phyloP scores from a whole-genome alignment of 2,888 invertebrate genomes.

The Synergus itoensis region DNA sequence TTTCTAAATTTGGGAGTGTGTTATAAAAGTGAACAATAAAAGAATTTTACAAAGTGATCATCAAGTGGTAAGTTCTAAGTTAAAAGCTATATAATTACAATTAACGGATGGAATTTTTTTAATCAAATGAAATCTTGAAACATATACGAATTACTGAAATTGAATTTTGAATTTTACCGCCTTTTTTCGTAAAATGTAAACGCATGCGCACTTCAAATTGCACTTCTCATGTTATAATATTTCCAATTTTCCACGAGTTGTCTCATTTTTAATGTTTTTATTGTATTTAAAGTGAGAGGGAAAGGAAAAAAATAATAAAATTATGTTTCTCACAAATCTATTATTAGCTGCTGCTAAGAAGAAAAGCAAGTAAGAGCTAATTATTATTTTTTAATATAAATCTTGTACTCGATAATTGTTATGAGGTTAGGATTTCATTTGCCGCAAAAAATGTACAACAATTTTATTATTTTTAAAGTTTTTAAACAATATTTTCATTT shows the following conservation, averaged over 20 bases:
- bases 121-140: background rate
- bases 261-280: background rate
- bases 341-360: background rate
- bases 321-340: constrained; percentile 4
- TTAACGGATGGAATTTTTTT: background rate
- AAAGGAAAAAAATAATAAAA: background rate
- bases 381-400: background rate
- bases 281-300: background rate
- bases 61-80: background rate
- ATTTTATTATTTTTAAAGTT: background rate
- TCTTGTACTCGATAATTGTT: background rate
- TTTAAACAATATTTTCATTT: background rate
- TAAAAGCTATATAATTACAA: background rate
- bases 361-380: constrained; percentile 15
- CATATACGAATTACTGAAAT: background rate
- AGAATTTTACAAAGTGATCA: background rate
- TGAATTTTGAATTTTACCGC: background rate
- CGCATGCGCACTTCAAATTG: background rate
- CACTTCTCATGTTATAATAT: background rate
- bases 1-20: too few relatives aligned
- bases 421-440: constrained; percentile 10
- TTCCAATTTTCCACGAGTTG: background rate
- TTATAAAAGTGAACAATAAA: background rate
- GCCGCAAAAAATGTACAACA: background rate
- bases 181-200: background rate